Base-by-base conservation (phyloP, 2,797 vertebrate species). In the Petrocephalus schoutedeni region DNA sequence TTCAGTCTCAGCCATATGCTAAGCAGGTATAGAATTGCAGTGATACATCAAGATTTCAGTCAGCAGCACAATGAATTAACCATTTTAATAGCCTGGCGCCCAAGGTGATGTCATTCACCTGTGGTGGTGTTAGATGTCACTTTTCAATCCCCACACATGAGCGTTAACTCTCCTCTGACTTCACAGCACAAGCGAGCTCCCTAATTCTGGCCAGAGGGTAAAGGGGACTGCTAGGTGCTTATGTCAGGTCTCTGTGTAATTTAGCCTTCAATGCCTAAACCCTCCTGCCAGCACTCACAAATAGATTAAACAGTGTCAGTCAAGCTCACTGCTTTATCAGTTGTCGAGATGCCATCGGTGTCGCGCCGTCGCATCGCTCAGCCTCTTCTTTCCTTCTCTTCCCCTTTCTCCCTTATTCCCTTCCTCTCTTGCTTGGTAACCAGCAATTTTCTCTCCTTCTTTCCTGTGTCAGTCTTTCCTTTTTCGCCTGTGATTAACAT, bases 251-350 rank as follows among this genome's bases (percentile, higher is more conserved):
- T 51, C 28, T 56, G 4, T 41, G 82, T 54, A 53, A 54, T 23
- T 84, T 21, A 84, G 21, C 82, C 21, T 84, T 84, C 28, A 84
- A 54, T 54, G 23, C n/a, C 49, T 28, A 54, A 28, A 23, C n/a
- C 21, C 51, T 49, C 45, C 54, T 9, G 4, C 51, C 51, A 12
- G 6, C 86, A 71, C 61, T 88, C 82, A 88, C 89, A 56, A 32
- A 54, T 53, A 57, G 54, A 86, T 41, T 80, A 51, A 53, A 51
- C 86, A 45, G 57, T 45, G 67, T n/a, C 86, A 59, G 45, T 83
- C 36, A 85, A 82, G 21, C 58, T 82, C 77, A 83, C 41, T 28
- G 87, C 32, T 51, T 58, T 87, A 82, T 64, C 58, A 41, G 82
- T 56, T 56, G 51, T 56, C 10, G 9, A 84, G 49, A 84, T 84